Evolutionary conservation across 2,888 invertebrate genomes (phyloP).

Genomic region (Parthenolecanium corni): DNA sequence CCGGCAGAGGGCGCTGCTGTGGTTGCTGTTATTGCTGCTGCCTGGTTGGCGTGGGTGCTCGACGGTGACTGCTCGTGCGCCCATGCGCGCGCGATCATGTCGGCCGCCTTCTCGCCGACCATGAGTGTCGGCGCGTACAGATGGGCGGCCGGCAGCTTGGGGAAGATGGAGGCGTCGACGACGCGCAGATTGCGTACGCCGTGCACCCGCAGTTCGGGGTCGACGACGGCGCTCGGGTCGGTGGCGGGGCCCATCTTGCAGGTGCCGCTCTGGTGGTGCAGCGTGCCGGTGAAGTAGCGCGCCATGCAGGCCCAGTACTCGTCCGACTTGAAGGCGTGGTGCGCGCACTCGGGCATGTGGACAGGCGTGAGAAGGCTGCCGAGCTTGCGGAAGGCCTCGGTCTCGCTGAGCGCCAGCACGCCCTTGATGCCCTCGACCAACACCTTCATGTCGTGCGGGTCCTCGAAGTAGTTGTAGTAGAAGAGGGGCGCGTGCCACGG

Average conservation of each 20-base stretch:
- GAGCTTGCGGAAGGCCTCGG: slow-evolving; percentile 33
- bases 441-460: slow-evolving; percentile 37
- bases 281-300: slow-evolving; percentile 47
- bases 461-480: slow-evolving; percentile 44
- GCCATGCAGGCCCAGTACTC: slow-evolving; percentile 55
- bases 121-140: slow-evolving; percentile 46
- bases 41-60: too few species aligned
- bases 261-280: slow-evolving; percentile 58
- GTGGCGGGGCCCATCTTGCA: slow-evolving; percentile 51
- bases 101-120: slow-evolving; percentile 40
- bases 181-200: slow-evolving; percentile 46
- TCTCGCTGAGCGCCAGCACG: slow-evolving; percentile 32
- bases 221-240: slow-evolving; percentile 42
- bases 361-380: slow-evolving; percentile 42
- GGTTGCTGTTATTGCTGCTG: background rate
- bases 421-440: slow-evolving; percentile 34
- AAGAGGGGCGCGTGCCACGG: slow-evolving; percentile 43
- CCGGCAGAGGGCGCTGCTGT: background rate
- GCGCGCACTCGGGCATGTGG: slow-evolving; percentile 45
- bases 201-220: slow-evolving; percentile 43
- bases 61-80: too few species aligned
- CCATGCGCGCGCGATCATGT: slow-evolving; percentile 36
- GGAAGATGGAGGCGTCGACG: slow-evolving; percentile 46
- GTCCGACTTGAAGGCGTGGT: slow-evolving; percentile 46
- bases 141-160: slow-evolving; percentile 45